Evolutionary conservation across 2,888 invertebrate genomes (phyloP).

Genomic region (Macrostomum cliftonense): DNA sequence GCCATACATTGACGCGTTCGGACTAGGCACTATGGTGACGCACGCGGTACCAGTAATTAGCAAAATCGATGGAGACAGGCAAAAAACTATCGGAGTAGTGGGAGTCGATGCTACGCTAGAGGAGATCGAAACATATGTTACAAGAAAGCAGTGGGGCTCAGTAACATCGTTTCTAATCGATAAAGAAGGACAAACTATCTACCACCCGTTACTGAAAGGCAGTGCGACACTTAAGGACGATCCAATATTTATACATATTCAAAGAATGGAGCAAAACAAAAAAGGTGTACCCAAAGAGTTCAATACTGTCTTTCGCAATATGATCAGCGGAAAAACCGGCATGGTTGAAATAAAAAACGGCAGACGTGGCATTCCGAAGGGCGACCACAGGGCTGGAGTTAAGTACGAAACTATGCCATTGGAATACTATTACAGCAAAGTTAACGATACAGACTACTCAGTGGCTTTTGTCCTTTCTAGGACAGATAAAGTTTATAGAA

Average conservation of each 20-base stretch:
- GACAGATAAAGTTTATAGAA: conserved; percentile 28
- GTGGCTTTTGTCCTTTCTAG: conserved; percentile 36
- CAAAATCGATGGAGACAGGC: conserved; percentile 21
- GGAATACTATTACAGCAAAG: conserved; percentile 34
- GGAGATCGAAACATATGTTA: too few relatives aligned
- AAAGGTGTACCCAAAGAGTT: conserved; percentile 31
- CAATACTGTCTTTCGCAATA: conserved; percentile 23
- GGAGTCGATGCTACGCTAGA: conserved; percentile 38
- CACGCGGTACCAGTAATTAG: conserved; percentile 36
- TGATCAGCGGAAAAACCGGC: conserved; percentile 21
- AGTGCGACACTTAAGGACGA: conserved; percentile 36
- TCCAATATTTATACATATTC: conserved; percentile 37
- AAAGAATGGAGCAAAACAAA: conserved; percentile 31
- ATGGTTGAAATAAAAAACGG: conserved; percentile 8
- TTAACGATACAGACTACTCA: conserved; percentile 33
- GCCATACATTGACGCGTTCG: conserved; percentile 37
- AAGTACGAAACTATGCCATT: conserved; percentile 15
- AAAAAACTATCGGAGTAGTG: conserved; percentile 32
- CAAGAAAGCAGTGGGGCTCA: conserved; percentile 33
- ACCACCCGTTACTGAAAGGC: conserved; percentile 36
- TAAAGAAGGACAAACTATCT: conserved; percentile 37
- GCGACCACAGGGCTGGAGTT: conserved; percentile 13
- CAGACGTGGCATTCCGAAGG: conserved; percentile 12
- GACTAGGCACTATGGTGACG: conserved; percentile 37
- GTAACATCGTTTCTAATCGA: conserved; percentile 38